Evolutionary conservation across 2,797 vertebrate species (phyloP).

Genomic region (Bovichtus variegatus): DNA sequence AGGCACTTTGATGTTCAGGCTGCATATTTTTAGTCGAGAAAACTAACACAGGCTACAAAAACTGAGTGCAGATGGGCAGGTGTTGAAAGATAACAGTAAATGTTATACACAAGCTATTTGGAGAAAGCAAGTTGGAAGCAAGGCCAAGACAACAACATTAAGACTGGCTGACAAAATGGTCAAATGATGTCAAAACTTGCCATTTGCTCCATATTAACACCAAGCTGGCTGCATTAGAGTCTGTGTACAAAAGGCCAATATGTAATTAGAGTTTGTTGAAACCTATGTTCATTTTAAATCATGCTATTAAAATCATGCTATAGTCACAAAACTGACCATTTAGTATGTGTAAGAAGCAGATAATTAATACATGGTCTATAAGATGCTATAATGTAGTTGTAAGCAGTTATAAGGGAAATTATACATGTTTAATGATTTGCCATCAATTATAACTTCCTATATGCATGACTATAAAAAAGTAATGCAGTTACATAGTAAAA

Average conservation of each 20-base stretch:
- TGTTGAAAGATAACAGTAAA: constrained; percentile 8
- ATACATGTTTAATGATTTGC: background rate
- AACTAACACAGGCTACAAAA: constrained; percentile 2
- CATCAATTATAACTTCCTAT: background rate
- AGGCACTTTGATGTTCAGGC: constrained; percentile 21
- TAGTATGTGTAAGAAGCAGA: background rate
- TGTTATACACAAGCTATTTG: background rate
- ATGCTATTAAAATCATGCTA: background rate
- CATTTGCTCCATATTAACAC: background rate
- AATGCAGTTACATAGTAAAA: background rate
- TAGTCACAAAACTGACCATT: background rate
- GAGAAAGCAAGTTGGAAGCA: background rate
- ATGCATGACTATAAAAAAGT: background rate
- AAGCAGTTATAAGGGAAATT: background rate
- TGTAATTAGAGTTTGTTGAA: background rate
- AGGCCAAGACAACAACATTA: background rate
- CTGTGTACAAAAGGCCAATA: background rate
- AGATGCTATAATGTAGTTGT: background rate
- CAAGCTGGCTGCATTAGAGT: background rate
- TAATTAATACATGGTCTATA: background rate
- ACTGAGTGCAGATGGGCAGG: background rate
- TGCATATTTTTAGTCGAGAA: constrained; percentile 35
- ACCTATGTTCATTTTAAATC: background rate
- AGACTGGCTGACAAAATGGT: background rate
- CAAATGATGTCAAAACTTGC: background rate